A percentile compares a stretch with the other conserved stretches of the same genome.
These are phyloP conservation scores for Euleptes europaea DNA, from an alignment of 2,113 vertebrate genomes.

Conservation along the genomic window DNA sequence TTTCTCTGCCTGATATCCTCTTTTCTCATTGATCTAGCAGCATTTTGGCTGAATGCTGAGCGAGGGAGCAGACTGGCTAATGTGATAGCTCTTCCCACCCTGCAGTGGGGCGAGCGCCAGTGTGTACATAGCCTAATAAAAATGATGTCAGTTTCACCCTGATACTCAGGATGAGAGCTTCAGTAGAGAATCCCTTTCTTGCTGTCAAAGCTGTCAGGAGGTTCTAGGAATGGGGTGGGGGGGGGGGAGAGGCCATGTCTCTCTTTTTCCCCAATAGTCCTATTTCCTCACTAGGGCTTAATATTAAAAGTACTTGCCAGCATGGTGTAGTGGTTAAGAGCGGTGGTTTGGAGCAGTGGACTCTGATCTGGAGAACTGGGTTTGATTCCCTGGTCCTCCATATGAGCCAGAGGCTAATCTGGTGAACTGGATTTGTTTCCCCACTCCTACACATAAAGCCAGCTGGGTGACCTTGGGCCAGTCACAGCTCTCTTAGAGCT, in stretches of 20 bases:
- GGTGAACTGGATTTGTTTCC: no score
- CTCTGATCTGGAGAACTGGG: no score
- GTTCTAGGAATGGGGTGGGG: neutral
- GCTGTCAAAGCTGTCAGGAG: neutral
- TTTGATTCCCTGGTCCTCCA: no score
- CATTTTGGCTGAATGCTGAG: slow-evolving; percentile 51
- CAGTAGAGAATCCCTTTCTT: neutral
- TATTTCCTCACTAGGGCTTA: neutral
- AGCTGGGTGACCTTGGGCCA: no score
- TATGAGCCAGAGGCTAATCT: no score
- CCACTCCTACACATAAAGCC: no score
- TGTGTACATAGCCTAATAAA: neutral
- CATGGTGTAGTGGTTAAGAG: no score
- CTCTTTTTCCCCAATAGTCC: no score
- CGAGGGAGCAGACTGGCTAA: slow-evolving; percentile 47
- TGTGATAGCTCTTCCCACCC: neutral
- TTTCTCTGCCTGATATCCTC: slow-evolving; percentile 21
- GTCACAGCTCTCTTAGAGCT: no score
- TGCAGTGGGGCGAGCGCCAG: neutral
- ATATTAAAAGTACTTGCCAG: neutral
- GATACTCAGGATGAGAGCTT: neutral
- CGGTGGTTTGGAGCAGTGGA: no score
- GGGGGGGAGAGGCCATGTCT: neutral
- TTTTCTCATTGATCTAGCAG: slow-evolving; percentile 43
- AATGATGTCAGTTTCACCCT: neutral